phyloP scores from a whole-genome alignment of 2,113 vertebrate genomes.

The Lepus americanus region DNA sequence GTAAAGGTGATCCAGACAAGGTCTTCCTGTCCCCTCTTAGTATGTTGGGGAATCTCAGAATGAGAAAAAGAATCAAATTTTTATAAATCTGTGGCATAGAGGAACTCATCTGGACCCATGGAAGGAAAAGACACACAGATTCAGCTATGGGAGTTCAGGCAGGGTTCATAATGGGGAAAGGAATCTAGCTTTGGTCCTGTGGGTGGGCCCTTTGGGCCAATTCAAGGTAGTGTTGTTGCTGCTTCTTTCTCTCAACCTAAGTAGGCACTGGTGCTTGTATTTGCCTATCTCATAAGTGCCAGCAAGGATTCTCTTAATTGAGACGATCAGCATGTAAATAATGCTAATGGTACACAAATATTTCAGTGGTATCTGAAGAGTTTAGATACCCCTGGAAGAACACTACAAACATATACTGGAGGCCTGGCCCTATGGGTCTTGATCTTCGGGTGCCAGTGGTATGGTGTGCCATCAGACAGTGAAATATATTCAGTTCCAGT shows the following conservation, averaged over 20 bases:
- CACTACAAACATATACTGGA: neutral
- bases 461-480: neutral
- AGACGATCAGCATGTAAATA: neutral
- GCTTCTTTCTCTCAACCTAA: neutral
- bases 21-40: neutral
- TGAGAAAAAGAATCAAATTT: neutral
- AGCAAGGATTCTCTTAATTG: neutral
- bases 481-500: neutral
- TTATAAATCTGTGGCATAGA: neutral
- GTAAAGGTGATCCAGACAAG: neutral
- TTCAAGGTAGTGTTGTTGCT: neutral
- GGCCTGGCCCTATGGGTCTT: neutral
- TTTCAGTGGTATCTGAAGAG: neutral
- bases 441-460: neutral
- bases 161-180: neutral
- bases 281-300: conserved; percentile 3
- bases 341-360: neutral
- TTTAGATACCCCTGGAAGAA: neutral
- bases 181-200: neutral
- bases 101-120: neutral
- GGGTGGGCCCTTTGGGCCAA: neutral
- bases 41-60: neutral
- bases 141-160: neutral
- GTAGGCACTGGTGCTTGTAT: neutral
- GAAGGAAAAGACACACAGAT: neutral